phyloP scores from a whole-genome alignment of 2,797 vertebrate species.

The Myotis daubentonii region DNA sequence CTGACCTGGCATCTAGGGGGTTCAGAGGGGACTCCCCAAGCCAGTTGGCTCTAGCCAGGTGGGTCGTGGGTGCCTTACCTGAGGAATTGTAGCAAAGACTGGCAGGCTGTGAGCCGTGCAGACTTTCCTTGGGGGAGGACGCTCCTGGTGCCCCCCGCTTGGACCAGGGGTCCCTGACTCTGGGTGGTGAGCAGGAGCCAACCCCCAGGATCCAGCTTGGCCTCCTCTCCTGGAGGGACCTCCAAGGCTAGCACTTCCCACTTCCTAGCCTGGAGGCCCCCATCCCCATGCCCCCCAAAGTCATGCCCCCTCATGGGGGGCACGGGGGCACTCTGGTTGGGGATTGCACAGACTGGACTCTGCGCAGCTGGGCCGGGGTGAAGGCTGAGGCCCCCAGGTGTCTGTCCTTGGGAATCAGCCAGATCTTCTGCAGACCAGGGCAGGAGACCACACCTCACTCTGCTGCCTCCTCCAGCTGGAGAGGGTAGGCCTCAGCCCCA shows the following conservation, averaged over 20 bases:
- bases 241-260: neutral
- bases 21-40: neutral
- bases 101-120: too few species aligned
- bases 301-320: too few species aligned
- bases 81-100: neutral
- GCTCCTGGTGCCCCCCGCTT: neutral
- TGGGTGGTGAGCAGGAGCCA: too few species aligned
- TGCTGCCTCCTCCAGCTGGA: rapidly evolving
- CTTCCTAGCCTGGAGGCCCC: neutral
- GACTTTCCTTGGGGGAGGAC: neutral
- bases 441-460: rapidly evolving
- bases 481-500: rapidly evolving
- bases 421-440: neutral
- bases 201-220: neutral
- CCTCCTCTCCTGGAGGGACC: neutral
- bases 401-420: neutral
- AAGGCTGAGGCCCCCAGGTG: neutral
- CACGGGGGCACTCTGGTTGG: neutral
- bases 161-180: neutral
- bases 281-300: neutral
- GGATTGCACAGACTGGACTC: rapidly evolving
- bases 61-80: too few species aligned
- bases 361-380: neutral
- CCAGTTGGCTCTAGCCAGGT: neutral
- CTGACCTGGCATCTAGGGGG: neutral